Base-by-base conservation (phyloP, 2,113 vertebrate species). In the Channa maculata region DNA sequence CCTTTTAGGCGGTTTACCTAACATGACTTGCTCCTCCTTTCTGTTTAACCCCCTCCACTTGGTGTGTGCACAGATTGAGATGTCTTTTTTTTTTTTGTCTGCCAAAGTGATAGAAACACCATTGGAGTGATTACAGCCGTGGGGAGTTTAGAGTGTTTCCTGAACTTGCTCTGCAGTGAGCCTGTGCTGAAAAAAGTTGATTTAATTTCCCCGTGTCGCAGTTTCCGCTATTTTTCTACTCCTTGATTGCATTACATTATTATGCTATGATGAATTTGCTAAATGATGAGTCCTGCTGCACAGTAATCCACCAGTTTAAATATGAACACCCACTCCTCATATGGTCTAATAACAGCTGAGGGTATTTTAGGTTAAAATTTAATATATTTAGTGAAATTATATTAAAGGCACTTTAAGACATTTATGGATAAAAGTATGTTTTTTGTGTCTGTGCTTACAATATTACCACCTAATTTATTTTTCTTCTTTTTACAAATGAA, bases 201-300 rank as follows among this genome's bases (percentile, higher is more conserved):
- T 69, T 38, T 52, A 58, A 67, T 59, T 67, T 41, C 6, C 63
- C 33, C 34, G 39, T 48, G 57, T 80, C 71, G 33, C 65, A n/a
- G 38, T 75, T 44, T 88, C 54, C 41, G 1, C 39, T 39, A 65
- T 65, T 80, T 80, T 64, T 45, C 63, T 68, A 49, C 24, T 58
- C 15, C 33, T 46, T 65, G 62, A 77, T 65, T 77, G 45, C 38
- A 77, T 73, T 49, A 14, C 44, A 66, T 68, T 69, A 58, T 15
- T 49, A 67, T 50, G 52, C 64, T 3, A 59, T 63, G 38, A 7
- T 46, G 3, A 72, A 79, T 62, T 41, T 72, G 43, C 54, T 37
- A 52, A 54, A 70, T 58, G 37, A 55, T 45, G 58, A 77, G 12
- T 34, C 46, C 43, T 51, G 36, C 50, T 63, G 14, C 36, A 58